A percentile compares a stretch with the other conserved stretches of the same genome.
phyloP scores from a whole-genome alignment of 2,797 vertebrate genomes.

The Scyliorhinus canicula region DNA sequence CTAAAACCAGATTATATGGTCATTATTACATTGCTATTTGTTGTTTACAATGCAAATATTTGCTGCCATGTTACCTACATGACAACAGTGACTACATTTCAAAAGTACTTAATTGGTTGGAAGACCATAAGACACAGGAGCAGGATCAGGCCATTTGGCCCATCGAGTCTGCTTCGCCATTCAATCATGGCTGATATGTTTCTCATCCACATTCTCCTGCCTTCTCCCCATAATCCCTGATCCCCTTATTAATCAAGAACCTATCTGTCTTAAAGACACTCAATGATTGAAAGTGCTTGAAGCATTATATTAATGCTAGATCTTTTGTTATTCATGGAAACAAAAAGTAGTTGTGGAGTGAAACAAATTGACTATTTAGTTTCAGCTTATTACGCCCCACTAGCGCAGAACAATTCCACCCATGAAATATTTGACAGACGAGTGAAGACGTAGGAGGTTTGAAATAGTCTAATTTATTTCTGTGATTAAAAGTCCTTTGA shows the following conservation, averaged over 20 bases:
- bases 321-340: background rate
- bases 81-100: background rate
- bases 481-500: background rate
- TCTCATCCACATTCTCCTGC: no score
- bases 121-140: no score
- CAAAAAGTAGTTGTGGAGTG: background rate
- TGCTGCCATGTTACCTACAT: background rate
- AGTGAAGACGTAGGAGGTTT: background rate
- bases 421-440: background rate
- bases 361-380: background rate
- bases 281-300: no score
- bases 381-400: background rate
- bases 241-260: no score
- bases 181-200: no score
- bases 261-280: no score
- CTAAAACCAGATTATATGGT: background rate
- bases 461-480: background rate
- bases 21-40: background rate
- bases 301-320: background rate
- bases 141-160: no score
- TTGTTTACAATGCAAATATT: background rate
- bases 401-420: background rate
- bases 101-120: background rate
- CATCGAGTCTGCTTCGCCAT: no score
- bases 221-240: no score